These are phyloP conservation scores for Drosophila watanabei DNA, from an alignment of 1,140 invertebrate species.

Conservation along the genomic window DNA sequence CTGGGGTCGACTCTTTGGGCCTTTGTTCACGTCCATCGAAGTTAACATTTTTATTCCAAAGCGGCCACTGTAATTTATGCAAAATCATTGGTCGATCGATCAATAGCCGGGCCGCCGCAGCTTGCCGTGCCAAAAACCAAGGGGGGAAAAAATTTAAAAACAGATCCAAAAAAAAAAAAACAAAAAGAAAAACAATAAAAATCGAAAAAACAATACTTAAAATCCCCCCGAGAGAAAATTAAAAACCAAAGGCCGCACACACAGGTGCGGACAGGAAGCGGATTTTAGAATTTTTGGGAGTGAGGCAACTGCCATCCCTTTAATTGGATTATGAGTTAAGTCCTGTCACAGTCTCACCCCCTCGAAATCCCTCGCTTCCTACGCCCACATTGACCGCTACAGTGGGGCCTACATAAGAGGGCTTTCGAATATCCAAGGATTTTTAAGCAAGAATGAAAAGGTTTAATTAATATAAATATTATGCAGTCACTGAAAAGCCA, in stretches of 20 bases:
- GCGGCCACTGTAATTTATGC: slow-evolving; percentile 70
- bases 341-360: slow-evolving; percentile 69
- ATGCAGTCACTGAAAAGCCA: no score
- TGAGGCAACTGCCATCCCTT: slow-evolving; percentile 60
- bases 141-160: slow-evolving; percentile 17
- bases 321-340: slow-evolving; percentile 79
- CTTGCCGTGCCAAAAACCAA: slow-evolving; percentile 47
- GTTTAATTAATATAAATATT: no score
- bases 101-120: slow-evolving; percentile 58
- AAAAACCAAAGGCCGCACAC: slow-evolving; percentile 45
- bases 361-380: slow-evolving; percentile 9
- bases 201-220: slow-evolving; percentile 29
- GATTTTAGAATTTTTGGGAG: slow-evolving; percentile 15
- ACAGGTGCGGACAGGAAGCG: slow-evolving; percentile 75
- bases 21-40: slow-evolving; percentile 60
- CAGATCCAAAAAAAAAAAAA: slow-evolving; percentile 7
- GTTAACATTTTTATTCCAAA: slow-evolving; percentile 50
- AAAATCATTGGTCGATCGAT: slow-evolving; percentile 82
- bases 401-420: not conserved
- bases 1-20: slow-evolving; percentile 55
- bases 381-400: slow-evolving; percentile 9
- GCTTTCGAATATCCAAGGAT: not conserved
- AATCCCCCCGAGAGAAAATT: slow-evolving; percentile 30
- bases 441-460: not conserved
- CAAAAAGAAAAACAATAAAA: slow-evolving; percentile 36